Conservation (phyloP, 2,797 vertebrate species). For the Acridotheres tristis region DNA sequence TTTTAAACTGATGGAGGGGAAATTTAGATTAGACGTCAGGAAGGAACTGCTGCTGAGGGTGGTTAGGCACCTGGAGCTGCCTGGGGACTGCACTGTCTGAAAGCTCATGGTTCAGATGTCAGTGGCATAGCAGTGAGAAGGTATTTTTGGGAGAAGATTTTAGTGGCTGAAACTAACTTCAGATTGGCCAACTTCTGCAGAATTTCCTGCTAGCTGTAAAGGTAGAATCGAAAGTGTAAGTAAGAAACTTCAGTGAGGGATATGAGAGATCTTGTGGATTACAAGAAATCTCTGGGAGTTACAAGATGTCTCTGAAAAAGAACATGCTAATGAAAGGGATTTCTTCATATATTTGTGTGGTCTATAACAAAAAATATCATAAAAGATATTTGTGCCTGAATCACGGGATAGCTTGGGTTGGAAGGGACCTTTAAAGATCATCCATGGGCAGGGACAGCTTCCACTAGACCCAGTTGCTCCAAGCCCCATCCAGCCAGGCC, state of each 20-base stretch:
- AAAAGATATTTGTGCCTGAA: background rate
- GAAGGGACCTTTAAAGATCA: background rate
- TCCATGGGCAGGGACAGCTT: background rate
- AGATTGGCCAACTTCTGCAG: background rate
- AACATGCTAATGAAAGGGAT: background rate
- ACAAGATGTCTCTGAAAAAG: background rate
- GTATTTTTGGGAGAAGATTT: background rate
- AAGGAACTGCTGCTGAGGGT: background rate
- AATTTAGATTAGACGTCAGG: background rate
- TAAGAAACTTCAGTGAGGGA: background rate
- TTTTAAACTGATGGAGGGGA: background rate
- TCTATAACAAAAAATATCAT: background rate
- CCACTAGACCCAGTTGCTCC: background rate
- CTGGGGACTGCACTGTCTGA: background rate
- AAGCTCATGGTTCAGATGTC: background rate
- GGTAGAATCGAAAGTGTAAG: background rate
- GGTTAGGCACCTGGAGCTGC: background rate
- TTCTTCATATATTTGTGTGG: rapidly evolving
- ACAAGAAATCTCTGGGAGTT: background rate
- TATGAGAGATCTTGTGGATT: background rate
- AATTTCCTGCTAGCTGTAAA: background rate
- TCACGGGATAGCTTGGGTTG: background rate
- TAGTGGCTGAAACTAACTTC: background rate
- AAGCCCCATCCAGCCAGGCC: background rate
- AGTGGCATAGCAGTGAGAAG: background rate